These are phyloP conservation scores for human DNA, from an alignment of 2,113 vertebrate species.

Conservation along the genomic window DNA sequence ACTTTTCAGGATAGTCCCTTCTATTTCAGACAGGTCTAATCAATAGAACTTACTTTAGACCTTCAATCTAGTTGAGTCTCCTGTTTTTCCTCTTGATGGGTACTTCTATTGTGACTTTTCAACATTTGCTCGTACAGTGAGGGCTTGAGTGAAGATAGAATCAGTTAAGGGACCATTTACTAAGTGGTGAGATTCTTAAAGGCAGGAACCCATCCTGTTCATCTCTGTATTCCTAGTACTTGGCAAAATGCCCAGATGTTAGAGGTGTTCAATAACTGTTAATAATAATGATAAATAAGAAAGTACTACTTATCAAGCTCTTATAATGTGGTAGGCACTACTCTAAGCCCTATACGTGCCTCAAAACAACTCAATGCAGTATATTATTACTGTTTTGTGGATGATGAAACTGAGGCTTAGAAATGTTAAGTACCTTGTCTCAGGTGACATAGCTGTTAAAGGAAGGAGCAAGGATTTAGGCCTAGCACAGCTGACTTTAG, in stretches of 20 bases:
- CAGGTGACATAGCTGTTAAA: neutral
- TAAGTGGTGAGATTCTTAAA: neutral
- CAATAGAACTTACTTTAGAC: neutral
- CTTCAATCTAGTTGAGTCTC: neutral
- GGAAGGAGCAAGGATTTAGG: neutral
- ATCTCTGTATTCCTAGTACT: neutral
- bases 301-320: neutral
- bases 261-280: neutral
- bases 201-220: neutral
- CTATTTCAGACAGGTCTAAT: neutral
- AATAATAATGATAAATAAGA: neutral
- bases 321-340: neutral
- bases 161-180: neutral
- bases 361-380: neutral
- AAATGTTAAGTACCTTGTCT: neutral
- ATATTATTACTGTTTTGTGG: neutral
- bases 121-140: neutral
- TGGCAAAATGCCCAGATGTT: neutral
- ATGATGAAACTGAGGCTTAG: neutral
- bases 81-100: neutral
- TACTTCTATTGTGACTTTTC: neutral
- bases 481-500: neutral
- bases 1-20: neutral
- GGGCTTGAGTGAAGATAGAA: neutral
- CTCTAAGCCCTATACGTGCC: neutral